phyloP scores from a whole-genome alignment of 2,113 vertebrate species.

The Myiopsitta monachus region DNA sequence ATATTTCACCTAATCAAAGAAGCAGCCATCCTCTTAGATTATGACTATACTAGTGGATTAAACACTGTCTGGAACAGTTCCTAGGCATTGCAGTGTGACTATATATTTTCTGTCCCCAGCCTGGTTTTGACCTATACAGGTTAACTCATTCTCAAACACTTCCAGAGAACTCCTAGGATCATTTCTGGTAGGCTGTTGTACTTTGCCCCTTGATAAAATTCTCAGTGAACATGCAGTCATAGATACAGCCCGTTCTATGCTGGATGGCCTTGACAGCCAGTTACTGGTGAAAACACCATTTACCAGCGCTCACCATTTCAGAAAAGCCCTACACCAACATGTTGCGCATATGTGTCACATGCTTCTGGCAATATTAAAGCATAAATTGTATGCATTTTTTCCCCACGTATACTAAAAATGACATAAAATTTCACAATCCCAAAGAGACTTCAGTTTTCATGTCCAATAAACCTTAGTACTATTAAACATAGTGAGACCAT shows the following conservation, averaged over 20 bases:
- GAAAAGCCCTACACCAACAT: background rate
- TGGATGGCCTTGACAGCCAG: background rate
- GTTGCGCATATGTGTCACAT: background rate
- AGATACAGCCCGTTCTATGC: background rate
- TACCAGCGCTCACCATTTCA: background rate
- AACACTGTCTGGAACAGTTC: background rate
- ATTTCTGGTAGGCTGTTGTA: background rate
- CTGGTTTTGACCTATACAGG: background rate
- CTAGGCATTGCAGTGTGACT: background rate
- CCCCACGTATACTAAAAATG: background rate
- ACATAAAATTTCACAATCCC: background rate
- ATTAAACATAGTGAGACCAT: background rate
- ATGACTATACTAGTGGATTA: background rate
- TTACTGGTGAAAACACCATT: background rate
- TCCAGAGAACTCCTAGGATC: background rate
- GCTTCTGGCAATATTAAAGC: background rate
- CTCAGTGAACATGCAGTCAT: background rate
- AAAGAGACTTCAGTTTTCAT: background rate
- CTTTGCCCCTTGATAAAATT: background rate
- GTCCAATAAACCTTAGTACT: background rate
- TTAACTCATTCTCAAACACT: background rate
- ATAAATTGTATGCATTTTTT: background rate
- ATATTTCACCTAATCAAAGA: background rate
- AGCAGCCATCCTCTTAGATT: background rate
- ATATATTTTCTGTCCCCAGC: background rate